Base-by-base conservation (phyloP, 2,797 vertebrate species). In the Hippopotamyrus pictus region DNA sequence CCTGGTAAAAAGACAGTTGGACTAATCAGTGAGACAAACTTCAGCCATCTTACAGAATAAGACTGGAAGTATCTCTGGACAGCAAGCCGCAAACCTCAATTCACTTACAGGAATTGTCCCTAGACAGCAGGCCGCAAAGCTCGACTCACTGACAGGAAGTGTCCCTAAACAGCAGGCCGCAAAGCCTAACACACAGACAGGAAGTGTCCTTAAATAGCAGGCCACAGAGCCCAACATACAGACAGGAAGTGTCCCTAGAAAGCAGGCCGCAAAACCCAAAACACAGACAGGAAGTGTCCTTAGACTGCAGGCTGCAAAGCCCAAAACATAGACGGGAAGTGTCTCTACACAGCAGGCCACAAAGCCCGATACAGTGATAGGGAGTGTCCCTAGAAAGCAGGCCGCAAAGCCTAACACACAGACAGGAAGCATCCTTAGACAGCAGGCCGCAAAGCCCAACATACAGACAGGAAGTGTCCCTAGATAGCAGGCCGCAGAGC, bases 1-100 rank as follows among this genome's bases (percentile, higher is more conserved):
- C 90, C 99, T 99, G 95, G 91, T 94, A 94, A 2, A 93, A 62
- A 88, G 22, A 41, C 89, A 44, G 86, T 88, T 22, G 25, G 25
- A 87, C 33, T 46, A 79, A 9, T 54, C 54, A 59, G 44, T 51
- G 48, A 85, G 50, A 14, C 14, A 12, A 85, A 25, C 44, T 8
- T 85, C 11, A 51, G 37, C 7, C 37, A 46, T 46, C 19, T 46
- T 46, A 50, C 7, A 84, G 22, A 5, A 50, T 84, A 50, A 46
- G 12, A 44, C n/a, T 9, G 17, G 73, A 79, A 79, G 19, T 82
- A 4, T 46, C 48, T 37, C 59, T 29, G 17, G 51, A 19, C 37
- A 5, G 22, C 0, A 65, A 11, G 2, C 86, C 93, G 3, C 29
- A 82, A 5, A 73, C 11, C 12, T 29, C 12, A 14, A 73, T 33